Percentiles rank a stretch among this genome's conserved stretches.
Conservation (phyloP, 2,888 invertebrate species). For the Pseudoips prasinana region DNA sequence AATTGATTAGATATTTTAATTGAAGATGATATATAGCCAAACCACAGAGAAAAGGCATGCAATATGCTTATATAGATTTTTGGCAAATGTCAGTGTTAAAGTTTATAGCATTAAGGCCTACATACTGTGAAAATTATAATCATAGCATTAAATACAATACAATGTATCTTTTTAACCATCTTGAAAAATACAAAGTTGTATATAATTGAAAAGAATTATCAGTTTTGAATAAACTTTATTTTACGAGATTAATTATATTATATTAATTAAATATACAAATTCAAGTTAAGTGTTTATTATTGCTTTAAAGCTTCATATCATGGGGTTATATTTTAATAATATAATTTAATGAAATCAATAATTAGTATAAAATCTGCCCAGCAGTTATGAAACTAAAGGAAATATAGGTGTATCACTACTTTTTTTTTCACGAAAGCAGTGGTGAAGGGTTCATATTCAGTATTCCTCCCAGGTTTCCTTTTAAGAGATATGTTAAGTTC, state of each 20-base stretch:
- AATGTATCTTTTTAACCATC: too few relatives aligned
- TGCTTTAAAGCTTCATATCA: slow-evolving; percentile 30
- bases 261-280: slow-evolving; percentile 15
- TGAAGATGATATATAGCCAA: too few relatives aligned
- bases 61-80: too few relatives aligned
- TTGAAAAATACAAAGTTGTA: too few relatives aligned
- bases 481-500: too few relatives aligned
- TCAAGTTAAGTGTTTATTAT: slow-evolving; percentile 18
- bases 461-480: too few relatives aligned
- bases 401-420: background rate
- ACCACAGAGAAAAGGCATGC: too few relatives aligned
- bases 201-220: slow-evolving; percentile 1
- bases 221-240: slow-evolving; percentile 20
- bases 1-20: too few relatives aligned
- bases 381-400: slow-evolving; percentile 8
- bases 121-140: slow-evolving; percentile 14
- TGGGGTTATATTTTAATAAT: slow-evolving; percentile 18
- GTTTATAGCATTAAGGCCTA: slow-evolving; percentile 18
- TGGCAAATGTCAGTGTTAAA: too few relatives aligned
- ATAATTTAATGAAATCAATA: slow-evolving; percentile 12
- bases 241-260: slow-evolving; percentile 21
- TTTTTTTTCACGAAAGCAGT: too few relatives aligned
- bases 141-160: background rate
- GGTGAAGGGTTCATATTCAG: too few relatives aligned
- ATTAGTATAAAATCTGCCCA: slow-evolving; percentile 13